Base-by-base conservation (phyloP, 2,113 vertebrate species). In the Amblyopsis rosae region DNA sequence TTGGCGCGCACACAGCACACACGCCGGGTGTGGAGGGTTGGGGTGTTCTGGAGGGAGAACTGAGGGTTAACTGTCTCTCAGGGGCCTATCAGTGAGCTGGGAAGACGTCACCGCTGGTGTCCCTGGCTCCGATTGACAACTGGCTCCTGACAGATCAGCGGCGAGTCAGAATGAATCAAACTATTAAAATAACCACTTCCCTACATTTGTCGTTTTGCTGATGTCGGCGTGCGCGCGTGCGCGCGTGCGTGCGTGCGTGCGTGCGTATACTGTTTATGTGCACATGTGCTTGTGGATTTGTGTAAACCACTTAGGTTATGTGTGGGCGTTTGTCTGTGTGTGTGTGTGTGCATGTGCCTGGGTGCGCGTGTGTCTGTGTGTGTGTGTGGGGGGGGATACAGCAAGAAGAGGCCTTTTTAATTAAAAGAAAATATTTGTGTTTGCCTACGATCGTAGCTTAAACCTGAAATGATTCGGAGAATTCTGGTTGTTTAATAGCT, bases 341-440 rank as follows among this genome's bases (percentile, higher is more conserved):
- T 41, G 1, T 41, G 35, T 41, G 35, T 41, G 35, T 41, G 35
- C 3, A 5, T 41, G 35, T 41, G 35, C 35, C 3, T 35, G 35
- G 3, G 35, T 35, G 35, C 6, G 35, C 35, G 3, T 35, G 35
- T 65, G 65, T 16, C 17, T 48, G 46, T 54, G 5, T 60, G 67
- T 55, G 62, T 65, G 56, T 17, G 50, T 55, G 62, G 58, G 51
- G 1, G 51, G 26, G 26, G 87, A 80, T 82, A 79, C 69, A 76
- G 63, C 62, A 26, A 84, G 77, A 87, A 75, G 85, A 88, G 86
- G 73, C 75, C 80, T 83, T 89, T 87, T 88, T 87, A 90, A 92
- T 90, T 90, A 91, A 93, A 90, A 83, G 86, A 91, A 91, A 90
- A 91, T 89, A 93, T 89, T 92, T 89, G 86, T 89, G 86, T 88